Evolutionary conservation across 2,888 invertebrate genomes (phyloP).

Genomic region (Nudaria mundana): DNA sequence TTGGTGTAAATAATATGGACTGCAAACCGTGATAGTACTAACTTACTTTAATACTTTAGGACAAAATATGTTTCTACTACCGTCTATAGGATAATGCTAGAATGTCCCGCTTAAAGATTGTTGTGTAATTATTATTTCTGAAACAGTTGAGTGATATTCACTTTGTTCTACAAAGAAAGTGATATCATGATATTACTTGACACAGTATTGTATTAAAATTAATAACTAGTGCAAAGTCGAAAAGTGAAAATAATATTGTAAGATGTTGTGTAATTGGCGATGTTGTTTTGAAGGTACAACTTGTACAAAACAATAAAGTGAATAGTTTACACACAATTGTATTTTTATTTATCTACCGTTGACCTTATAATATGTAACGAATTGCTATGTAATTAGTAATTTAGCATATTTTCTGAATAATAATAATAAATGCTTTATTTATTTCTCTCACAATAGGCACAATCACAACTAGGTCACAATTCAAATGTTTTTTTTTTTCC

Average conservation of each 20-base stretch:
- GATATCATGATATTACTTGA: slow-evolving; percentile 46
- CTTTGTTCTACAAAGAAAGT: no score
- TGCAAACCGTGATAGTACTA: slow-evolving; percentile 74
- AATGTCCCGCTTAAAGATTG: slow-evolving; percentile 34
- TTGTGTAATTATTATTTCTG: slow-evolving; percentile 21
- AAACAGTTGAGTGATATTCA: no score
- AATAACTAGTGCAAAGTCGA: slow-evolving; percentile 39
- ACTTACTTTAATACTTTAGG: slow-evolving; percentile 61
- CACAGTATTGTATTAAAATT: slow-evolving; percentile 42
- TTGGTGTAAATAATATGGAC: slow-evolving; percentile 45
- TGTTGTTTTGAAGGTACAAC: slow-evolving; percentile 69
- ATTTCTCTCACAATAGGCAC: no score
- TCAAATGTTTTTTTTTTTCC: no score
- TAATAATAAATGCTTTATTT: no score
- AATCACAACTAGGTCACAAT: no score
- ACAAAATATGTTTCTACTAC: slow-evolving; percentile 43
- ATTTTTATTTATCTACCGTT: slow-evolving; percentile 44
- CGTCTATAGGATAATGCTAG: slow-evolving; percentile 54
- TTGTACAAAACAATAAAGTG: slow-evolving; percentile 76
- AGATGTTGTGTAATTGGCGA: slow-evolving; percentile 59
- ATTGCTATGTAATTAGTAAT: no score
- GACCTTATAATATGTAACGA: no score
- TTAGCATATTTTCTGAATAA: no score
- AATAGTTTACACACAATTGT: slow-evolving; percentile 63
- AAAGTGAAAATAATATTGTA: slow-evolving; percentile 50